A percentile compares a stretch with the other conserved stretches of the same genome.
These are phyloP conservation scores for Lucilia cuprina DNA, from an alignment of 1,140 invertebrate species.

Conservation along the genomic window DNA sequence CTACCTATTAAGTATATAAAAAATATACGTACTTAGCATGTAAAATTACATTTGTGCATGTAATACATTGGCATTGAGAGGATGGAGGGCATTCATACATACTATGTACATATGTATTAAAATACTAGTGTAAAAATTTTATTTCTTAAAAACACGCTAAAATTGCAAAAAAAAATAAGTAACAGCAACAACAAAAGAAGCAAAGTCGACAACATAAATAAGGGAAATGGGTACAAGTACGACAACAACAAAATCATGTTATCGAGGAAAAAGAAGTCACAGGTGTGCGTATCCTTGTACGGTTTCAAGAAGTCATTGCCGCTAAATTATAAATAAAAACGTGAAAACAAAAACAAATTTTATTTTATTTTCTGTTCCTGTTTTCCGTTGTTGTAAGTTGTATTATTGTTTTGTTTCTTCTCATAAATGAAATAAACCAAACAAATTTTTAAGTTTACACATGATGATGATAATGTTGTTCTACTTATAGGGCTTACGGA, in stretches of 20 bases:
- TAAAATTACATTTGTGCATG: no score
- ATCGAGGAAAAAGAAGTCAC: neutral
- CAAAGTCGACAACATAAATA: neutral
- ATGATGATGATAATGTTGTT: neutral
- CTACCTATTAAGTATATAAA: no score
- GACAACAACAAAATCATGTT: neutral
- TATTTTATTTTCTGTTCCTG: neutral
- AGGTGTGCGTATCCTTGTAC: conserved; percentile 3
- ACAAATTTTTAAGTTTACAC: neutral
- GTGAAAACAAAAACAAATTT: neutral
- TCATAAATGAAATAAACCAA: no score
- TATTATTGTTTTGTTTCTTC: neutral
- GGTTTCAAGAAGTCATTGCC: neutral
- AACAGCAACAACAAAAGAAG: neutral
- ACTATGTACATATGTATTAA: no score
- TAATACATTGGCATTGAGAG: no score
- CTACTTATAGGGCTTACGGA: neutral
- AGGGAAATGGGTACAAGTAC: neutral
- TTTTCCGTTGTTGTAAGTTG: neutral
- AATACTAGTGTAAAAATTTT: no score
- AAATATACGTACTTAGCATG: no score
- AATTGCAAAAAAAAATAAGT: neutral
- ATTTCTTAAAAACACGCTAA: neutral
- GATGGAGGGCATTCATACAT: no score
- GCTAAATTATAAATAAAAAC: conserved; percentile 11